Conservation (phyloP, 2,797 vertebrate species). For the Catharus ustulatus region DNA sequence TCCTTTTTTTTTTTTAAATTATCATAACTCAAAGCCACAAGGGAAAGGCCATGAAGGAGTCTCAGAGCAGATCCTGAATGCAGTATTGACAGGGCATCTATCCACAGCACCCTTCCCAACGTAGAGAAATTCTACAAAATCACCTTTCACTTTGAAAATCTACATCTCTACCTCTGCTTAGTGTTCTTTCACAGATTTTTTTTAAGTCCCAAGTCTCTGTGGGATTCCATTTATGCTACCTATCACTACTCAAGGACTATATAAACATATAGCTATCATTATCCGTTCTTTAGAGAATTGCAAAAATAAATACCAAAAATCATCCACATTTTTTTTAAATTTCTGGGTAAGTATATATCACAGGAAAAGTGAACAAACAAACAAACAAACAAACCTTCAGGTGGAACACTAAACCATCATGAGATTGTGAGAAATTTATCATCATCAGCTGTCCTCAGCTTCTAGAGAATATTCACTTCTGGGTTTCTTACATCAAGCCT, state of each 20-base stretch:
- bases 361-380: neutral
- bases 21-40: neutral
- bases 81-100: neutral
- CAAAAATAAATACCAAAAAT: neutral
- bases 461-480: neutral
- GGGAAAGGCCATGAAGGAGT: neutral
- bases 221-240: neutral
- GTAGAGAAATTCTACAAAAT: neutral
- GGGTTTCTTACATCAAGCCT: neutral
- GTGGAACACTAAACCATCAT: neutral
- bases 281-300: neutral
- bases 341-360: neutral
- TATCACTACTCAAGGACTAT: neutral
- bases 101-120: neutral
- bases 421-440: neutral
- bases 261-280: neutral
- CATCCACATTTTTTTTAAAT: neutral
- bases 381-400: neutral
- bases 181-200: neutral
- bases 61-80: neutral
- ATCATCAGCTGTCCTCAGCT: neutral
- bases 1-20: neutral
- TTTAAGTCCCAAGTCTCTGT: neutral
- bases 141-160: neutral
- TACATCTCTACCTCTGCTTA: neutral